Base-by-base conservation (phyloP, 2,113 vertebrate genomes). In the Columbina picui region DNA sequence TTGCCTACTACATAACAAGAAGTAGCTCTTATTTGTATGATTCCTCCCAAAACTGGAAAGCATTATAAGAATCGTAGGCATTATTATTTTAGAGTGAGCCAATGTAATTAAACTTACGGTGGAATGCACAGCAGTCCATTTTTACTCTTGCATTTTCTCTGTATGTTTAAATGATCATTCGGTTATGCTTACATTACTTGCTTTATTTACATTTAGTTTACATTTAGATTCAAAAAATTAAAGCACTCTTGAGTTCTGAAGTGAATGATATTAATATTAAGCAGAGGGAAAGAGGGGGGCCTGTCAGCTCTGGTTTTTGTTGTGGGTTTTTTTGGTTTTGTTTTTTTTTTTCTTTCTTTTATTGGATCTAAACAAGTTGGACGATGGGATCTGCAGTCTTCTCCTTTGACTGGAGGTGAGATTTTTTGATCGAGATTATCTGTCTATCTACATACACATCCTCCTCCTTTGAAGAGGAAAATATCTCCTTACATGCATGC, bases 131-230 rank as follows among this genome's bases (percentile, higher is more conserved):
- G 93, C 81, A 82, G 56, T 80, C 92, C 43, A 63, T 96, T 95
- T 92, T 94, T 86, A 71, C 80, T 96, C 41, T 78, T 93, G 70
- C 50, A 64, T 90, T 97, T 95, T 95, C 81, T 94, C 83, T 81
- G 9, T 87, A 52, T 94, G 64, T 96, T 94, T 93, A 96, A 97
- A 89, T 63, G 75, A 92, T 94, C 17, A 7, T 70, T 96, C 45
- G n/a, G 53, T 87, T 97, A 84, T 49, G 50, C 71, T 94, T 94
- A 53, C 23, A 49, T 86, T 75, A 77, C 84, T 94, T 89, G 80
- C 26, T 84, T 94, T 96, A 94, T 92, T 95, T 97, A 95, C 76
- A 97, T 94, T 96, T 93, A 96, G 56, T 92, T 95, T 97, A 95
- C 76, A 97, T 94, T 96, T 93, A 96, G 56, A 87, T 96, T 89